phyloP scores from a whole-genome alignment of 2,113 vertebrate species.

The Coregonus clupeaformis region DNA sequence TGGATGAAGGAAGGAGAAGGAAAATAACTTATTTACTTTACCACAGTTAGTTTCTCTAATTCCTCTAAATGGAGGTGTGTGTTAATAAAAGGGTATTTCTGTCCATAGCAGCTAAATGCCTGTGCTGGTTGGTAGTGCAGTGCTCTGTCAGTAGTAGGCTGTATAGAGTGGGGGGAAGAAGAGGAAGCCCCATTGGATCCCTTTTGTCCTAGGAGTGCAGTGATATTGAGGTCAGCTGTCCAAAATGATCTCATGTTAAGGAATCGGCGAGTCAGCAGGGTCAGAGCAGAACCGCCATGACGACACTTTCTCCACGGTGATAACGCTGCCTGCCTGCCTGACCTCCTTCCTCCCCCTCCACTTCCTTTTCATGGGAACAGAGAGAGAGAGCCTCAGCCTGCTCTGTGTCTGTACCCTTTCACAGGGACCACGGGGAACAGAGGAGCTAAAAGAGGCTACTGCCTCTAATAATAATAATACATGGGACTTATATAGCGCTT shows the following conservation, averaged over 20 bases:
- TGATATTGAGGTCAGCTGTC: slow-evolving; percentile 81
- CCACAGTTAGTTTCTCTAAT: slow-evolving; percentile 48
- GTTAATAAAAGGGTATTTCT: slow-evolving; percentile 16
- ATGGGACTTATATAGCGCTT: too few species aligned
- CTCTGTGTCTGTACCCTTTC: background rate
- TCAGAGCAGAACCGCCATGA: slow-evolving; percentile 72
- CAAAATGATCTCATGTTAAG: slow-evolving; percentile 78
- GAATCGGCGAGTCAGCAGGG: slow-evolving; percentile 77
- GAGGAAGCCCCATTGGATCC: slow-evolving; percentile 51
- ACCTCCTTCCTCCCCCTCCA: slow-evolving; percentile 31
- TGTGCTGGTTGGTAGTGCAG: slow-evolving; percentile 12
- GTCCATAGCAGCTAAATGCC: slow-evolving; percentile 21
- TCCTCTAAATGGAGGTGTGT: slow-evolving; percentile 30
- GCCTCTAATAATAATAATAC: background rate
- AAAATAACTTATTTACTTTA: slow-evolving; percentile 42
- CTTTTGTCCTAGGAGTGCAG: slow-evolving; percentile 56
- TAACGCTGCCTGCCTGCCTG: slow-evolving; percentile 62
- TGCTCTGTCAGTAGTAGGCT: slow-evolving; percentile 31
- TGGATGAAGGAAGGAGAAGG: slow-evolving; percentile 33
- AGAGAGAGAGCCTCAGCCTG: background rate
- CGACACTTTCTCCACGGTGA: slow-evolving; percentile 72
- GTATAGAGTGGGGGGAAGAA: background rate
- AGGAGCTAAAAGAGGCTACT: slow-evolving; percentile 7
- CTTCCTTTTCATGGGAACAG: slow-evolving; percentile 50
- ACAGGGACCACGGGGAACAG: background rate